Evolutionary conservation across 2,113 vertebrate genomes (phyloP).

Genomic region (Plecotus auritus): DNA sequence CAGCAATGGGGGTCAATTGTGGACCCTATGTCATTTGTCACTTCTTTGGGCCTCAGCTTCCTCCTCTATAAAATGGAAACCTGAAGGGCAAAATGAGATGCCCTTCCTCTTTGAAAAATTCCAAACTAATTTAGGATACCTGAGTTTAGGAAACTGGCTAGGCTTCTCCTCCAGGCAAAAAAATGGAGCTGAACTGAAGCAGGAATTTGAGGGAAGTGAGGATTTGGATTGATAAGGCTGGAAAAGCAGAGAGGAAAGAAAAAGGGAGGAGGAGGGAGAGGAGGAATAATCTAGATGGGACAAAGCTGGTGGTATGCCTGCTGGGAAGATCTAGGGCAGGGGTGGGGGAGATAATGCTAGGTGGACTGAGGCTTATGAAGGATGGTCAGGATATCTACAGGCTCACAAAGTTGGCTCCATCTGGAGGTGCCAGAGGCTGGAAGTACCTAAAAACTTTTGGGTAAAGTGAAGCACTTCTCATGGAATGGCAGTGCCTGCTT

Average conservation of each 20-base stretch:
- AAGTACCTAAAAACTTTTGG: neutral
- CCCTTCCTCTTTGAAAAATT: slow-evolving; percentile 24
- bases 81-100: neutral
- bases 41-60: neutral
- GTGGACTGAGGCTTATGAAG: neutral
- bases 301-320: neutral
- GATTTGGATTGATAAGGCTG: neutral
- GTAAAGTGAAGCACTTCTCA: neutral
- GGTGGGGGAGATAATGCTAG: neutral
- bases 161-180: neutral
- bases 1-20: neutral
- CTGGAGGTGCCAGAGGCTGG: neutral
- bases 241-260: neutral
- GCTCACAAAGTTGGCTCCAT: neutral
- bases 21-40: neutral
- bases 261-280: too few species aligned
- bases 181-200: neutral
- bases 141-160: neutral
- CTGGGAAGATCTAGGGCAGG: neutral
- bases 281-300: neutral
- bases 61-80: neutral
- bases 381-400: neutral
- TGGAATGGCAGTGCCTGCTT: neutral
- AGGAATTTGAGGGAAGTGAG: neutral
- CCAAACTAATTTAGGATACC: neutral